phyloP scores from a whole-genome alignment of 2,113 vertebrate species.

The Indri indri region DNA sequence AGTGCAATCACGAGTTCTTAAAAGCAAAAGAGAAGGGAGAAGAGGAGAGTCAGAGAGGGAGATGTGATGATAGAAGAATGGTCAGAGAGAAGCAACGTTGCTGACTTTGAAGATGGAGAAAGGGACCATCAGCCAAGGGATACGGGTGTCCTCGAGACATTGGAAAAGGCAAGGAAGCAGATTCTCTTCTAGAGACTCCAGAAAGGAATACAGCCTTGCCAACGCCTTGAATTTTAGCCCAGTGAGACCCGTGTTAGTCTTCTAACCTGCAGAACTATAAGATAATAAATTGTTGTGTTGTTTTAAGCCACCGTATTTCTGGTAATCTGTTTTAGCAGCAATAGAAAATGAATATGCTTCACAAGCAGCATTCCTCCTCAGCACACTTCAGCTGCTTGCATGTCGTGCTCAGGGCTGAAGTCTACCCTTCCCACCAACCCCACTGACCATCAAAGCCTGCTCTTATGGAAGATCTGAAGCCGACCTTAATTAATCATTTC shows the following conservation, averaged over 20 bases:
- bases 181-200: not conserved
- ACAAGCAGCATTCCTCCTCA: not conserved
- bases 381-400: not conserved
- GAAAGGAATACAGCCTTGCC: not conserved
- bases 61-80: not conserved
- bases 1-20: not conserved
- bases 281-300: not conserved
- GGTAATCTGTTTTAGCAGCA: not conserved
- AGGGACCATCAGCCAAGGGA: not conserved
- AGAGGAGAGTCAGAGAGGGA: not conserved
- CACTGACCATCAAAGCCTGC: not conserved
- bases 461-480: not conserved
- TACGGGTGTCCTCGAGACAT: not conserved
- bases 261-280: not conserved
- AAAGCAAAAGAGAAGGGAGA: not conserved
- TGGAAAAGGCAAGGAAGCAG: not conserved
- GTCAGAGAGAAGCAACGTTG: not conserved
- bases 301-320: not conserved
- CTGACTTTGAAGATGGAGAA: not conserved
- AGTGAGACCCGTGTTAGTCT: not conserved
- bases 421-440: rapidly evolving
- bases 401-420: not conserved
- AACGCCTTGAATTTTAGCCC: not conserved
- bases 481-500: not conserved
- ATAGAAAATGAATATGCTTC: not conserved